phyloP scores from a whole-genome alignment of 2,113 vertebrate genomes.

The Lepus europaeus region DNA sequence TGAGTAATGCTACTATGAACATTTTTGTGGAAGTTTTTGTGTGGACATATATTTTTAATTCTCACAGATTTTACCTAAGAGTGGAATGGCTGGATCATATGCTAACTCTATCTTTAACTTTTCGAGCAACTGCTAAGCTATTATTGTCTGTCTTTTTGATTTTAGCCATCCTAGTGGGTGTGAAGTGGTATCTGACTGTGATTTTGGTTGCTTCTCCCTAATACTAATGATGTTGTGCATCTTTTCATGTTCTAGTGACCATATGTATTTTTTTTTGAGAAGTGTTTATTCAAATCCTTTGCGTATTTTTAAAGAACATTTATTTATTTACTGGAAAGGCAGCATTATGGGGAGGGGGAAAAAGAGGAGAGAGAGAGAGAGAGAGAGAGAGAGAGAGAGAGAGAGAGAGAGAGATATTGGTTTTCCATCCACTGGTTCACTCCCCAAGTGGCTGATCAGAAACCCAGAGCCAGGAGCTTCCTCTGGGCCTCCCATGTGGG shows the following conservation, averaged over 20 bases:
- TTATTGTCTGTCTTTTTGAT: slow-evolving; percentile 45
- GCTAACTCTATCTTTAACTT: slow-evolving; percentile 52
- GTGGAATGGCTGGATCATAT: slow-evolving; percentile 22
- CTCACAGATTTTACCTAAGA: background rate
- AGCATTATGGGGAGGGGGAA: too few relatives aligned
- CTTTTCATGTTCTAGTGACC: slow-evolving; percentile 31
- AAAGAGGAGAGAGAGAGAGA: too few relatives aligned
- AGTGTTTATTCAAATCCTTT: slow-evolving; percentile 47
- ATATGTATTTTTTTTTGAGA: background rate
- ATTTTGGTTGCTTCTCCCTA: slow-evolving; percentile 33
- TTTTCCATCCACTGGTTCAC: too few relatives aligned
- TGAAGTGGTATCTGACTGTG: background rate
- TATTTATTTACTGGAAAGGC: too few relatives aligned
- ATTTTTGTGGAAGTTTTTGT: background rate
- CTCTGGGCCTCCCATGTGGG: too few relatives aligned
- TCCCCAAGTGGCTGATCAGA: too few relatives aligned
- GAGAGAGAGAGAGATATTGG: too few relatives aligned
- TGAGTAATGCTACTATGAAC: background rate
- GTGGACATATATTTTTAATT: background rate
- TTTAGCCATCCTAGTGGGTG: slow-evolving; percentile 33
- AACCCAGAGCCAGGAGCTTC: too few relatives aligned
- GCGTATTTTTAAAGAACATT: background rate
- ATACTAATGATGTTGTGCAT: slow-evolving; percentile 1
- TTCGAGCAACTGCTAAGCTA: background rate
- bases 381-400: too few relatives aligned